A percentile compares a stretch with the other conserved stretches of the same genome.
phyloP scores from a whole-genome alignment of 2,113 vertebrate genomes.

The Pangasianodon hypophthalmus region DNA sequence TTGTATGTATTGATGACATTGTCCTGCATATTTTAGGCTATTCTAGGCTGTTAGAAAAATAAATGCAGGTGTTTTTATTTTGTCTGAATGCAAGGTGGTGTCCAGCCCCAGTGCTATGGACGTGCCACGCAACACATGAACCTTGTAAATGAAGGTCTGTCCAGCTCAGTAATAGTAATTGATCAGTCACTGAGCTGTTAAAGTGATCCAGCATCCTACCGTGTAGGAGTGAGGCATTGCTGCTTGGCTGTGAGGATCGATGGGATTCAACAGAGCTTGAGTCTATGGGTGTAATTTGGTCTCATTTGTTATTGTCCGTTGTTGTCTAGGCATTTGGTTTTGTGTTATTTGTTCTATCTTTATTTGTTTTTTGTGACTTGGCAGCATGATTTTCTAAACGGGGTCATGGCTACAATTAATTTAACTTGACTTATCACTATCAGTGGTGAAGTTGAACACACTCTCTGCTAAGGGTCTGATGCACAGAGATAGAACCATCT shows the following conservation, averaged over 20 bases:
- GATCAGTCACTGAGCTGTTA: conserved; percentile 46
- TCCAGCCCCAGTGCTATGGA: background rate
- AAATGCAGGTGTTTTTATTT: background rate
- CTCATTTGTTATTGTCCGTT: conserved; percentile 20
- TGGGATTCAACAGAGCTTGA: conserved; percentile 26
- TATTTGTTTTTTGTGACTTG: background rate
- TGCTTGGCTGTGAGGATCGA: conserved; percentile 24
- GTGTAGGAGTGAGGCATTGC: background rate
- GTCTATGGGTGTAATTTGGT: conserved; percentile 9
- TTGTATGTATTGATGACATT: background rate
- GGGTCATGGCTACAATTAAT: background rate
- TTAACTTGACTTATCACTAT: background rate
- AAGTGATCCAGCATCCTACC: conserved; percentile 1
- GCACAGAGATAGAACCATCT: background rate
- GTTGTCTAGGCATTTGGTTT: conserved; percentile 12
- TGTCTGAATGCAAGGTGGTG: background rate
- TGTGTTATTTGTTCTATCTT: conserved; percentile 14
- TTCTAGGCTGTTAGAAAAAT: background rate
- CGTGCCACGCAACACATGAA: conserved; percentile 19
- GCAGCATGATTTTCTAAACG: background rate
- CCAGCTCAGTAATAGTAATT: conserved; percentile 39
- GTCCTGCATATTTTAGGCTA: background rate
- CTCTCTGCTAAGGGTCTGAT: background rate
- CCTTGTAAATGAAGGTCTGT: conserved; percentile 36
- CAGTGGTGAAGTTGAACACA: background rate